These are phyloP conservation scores for zebrafish (Danio rerio) DNA, from an alignment of 2,113 vertebrate genomes.

Conservation along the genomic window DNA sequence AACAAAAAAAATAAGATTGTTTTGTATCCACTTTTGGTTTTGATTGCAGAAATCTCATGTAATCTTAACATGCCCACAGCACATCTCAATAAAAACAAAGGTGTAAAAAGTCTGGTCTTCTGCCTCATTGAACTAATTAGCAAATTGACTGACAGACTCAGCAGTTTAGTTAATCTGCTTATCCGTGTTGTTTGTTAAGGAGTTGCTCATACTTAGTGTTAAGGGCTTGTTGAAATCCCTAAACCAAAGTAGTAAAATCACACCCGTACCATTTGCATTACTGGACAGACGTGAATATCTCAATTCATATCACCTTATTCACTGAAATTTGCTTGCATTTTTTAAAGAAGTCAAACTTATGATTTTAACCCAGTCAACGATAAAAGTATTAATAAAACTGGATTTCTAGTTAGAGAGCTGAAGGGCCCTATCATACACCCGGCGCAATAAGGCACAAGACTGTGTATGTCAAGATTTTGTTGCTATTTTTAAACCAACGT, in stretches of 20 bases:
- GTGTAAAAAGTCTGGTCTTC: neutral
- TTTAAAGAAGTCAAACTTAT: neutral
- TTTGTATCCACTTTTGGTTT: neutral
- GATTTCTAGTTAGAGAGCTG: neutral
- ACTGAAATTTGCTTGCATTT: neutral
- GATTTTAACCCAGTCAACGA: neutral
- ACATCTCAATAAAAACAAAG: slow-evolving; percentile 5
- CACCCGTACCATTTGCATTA: neutral
- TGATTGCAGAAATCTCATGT: neutral
- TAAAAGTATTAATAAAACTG: neutral
- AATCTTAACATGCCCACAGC: neutral
- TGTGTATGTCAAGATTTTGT: too few species aligned
- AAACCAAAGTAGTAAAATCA: neutral
- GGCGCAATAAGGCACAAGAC: too few species aligned
- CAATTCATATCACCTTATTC: neutral
- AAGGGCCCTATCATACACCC: too few species aligned
- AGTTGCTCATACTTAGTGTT: neutral
- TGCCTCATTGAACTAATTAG: neutral
- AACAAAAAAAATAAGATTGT: neutral
- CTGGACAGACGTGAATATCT: neutral
- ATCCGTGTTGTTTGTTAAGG: neutral
- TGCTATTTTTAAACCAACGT: too few species aligned
- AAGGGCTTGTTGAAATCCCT: neutral
- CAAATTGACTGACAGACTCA: neutral
- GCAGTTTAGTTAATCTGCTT: slow-evolving; percentile 7